Base-by-base conservation (phyloP, 2,797 vertebrate species). In the Xyrichtys novacula region DNA sequence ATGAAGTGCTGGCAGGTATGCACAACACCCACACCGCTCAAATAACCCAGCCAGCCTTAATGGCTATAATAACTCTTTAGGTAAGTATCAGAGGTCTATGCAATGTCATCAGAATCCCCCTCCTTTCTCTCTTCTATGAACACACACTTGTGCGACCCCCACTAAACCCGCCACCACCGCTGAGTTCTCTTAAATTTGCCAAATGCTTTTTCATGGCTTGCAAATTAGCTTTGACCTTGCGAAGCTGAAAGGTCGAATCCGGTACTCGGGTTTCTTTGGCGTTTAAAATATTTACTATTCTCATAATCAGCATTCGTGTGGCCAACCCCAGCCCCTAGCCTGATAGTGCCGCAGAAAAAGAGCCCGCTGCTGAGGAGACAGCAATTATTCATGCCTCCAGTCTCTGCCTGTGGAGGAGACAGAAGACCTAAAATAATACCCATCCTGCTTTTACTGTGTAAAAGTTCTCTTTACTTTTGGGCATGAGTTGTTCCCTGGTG, bases 211-310 rank as follows among this genome's bases (percentile, higher is more conserved):
- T 87, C 79, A 70, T 85, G 87, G 76, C 80, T 90, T 87, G 90
- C 86, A 92, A 90, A 94, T 94, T 89, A 91, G 89, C 81, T 85
- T 65, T 90, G 90, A 93, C 92, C 93, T 94, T 93, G 89, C 65
- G 71, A 71, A 76, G 85, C 84, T 74, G 79, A 92, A 91, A 90
- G 89, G 91, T 92, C 88, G 89, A 85, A 83, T 87, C 78, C 62
- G 71, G 85, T 81, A 79, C 85, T 76, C 62, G 80, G 81, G 76
- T 89, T 91, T 84, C 73, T 85, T 73, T 86, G 85, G 76, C 78
- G 85, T 88, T 91, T 90, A 65, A 91, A 92, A 92, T 94, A 93
- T 94, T 92, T 93, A 92, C 90, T 71, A 88, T 89, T 92, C 86
- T 90, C 86, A 87, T 91, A 87, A 94, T 91, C 84, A 83, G 89